phyloP scores from a whole-genome alignment of 2,888 invertebrate species.

The Teinopalpus imperialis region DNA sequence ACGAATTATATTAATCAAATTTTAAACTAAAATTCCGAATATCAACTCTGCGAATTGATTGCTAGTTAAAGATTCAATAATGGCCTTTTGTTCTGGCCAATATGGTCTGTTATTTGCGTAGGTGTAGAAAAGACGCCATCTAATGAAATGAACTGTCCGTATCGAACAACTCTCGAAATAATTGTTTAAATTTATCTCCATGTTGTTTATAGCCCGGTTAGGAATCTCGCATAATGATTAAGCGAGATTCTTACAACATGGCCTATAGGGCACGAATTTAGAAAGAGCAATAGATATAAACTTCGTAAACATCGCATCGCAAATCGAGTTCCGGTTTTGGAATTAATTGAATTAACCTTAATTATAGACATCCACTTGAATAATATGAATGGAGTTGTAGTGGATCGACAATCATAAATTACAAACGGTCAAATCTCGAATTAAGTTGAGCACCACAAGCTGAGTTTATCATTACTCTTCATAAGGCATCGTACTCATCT shows the following conservation, averaged over 20 bases:
- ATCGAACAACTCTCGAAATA: conserved; percentile 53
- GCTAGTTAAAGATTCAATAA: conserved; percentile 6
- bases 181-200: conserved; percentile 59
- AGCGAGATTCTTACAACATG: conserved; percentile 29
- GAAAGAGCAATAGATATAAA: conserved; percentile 29
- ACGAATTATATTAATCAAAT: no score
- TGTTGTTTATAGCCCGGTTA: conserved; percentile 50
- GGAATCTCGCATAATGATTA: conserved; percentile 38
- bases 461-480: conserved; percentile 72
- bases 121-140: conserved; percentile 54
- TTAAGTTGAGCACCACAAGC: conserved; percentile 74
- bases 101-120: conserved; percentile 45
- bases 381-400: conserved; percentile 57
- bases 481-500: conserved; percentile 72
- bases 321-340: conserved; percentile 37
- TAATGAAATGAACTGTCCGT: conserved; percentile 51
- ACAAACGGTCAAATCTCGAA: conserved; percentile 66
- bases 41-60: background rate
- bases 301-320: conserved; percentile 23
- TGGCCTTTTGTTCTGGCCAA: conserved; percentile 31
- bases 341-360: conserved; percentile 54
- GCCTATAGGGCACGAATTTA: conserved; percentile 31
- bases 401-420: conserved; percentile 64
- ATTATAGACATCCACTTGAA: conserved; percentile 44
- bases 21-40: no score